Conservation (phyloP, 37 sponge, comb jelly and placozoan species). For the Spongilla lacustris region DNA sequence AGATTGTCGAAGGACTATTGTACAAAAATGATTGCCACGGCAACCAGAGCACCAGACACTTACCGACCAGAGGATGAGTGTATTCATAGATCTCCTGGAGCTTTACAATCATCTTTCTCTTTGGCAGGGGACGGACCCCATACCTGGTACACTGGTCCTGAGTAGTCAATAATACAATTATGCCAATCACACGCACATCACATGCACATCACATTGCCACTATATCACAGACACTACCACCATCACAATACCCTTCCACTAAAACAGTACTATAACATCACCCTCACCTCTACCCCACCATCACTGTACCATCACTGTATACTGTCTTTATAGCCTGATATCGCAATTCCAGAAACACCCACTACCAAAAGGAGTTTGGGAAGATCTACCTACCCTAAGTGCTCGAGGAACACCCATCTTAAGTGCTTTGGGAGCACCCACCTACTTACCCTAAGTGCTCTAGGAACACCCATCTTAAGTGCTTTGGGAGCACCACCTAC, state of each 20-base stretch:
- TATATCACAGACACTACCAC: neutral
- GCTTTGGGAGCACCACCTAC: neutral
- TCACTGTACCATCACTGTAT: too few species aligned
- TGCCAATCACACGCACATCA: neutral
- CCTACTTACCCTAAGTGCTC: neutral
- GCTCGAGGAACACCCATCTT: neutral
- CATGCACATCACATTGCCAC: neutral
- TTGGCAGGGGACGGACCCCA: conserved; percentile 70
- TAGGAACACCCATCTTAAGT: neutral
- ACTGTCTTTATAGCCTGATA: too few species aligned
- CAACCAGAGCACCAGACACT: too few species aligned
- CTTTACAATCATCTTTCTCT: conserved; percentile 83
- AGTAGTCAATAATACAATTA: neutral
- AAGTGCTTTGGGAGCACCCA: neutral
- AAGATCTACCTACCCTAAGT: neutral
- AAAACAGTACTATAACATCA: too few species aligned
- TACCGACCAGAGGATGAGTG: conserved; percentile 74
- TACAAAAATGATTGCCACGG: neutral
- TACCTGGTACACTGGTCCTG: conserved; percentile 45
- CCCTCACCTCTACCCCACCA: neutral
- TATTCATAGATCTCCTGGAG: conserved; percentile 73
- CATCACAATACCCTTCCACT: too few species aligned
- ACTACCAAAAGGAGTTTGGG: neutral
- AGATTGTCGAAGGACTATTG: too few species aligned
- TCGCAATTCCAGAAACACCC: neutral